Evolutionary conservation across 2,888 invertebrate species (phyloP).

Genomic region (Dimorphilus gyrociliatus): DNA sequence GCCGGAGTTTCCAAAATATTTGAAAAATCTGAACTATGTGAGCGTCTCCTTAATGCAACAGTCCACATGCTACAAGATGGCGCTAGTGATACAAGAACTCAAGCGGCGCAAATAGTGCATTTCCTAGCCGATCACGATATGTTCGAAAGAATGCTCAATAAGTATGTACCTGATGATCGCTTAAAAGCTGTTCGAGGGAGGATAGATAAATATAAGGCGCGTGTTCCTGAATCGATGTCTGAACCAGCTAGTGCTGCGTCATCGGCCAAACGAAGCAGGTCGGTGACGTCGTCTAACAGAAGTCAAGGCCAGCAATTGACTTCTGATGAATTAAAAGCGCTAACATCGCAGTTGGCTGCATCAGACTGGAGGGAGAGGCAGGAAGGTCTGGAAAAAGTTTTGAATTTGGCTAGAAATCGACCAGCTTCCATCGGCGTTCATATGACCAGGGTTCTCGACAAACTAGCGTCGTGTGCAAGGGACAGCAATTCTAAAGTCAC

Average conservation of each 20-base stretch:
- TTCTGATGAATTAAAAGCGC: constrained; percentile 22
- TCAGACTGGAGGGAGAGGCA: constrained; percentile 31
- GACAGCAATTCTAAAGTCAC: constrained; percentile 38
- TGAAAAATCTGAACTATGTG: too few species aligned
- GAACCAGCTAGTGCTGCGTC: too few species aligned
- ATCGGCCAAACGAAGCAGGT: too few species aligned
- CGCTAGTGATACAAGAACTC: too few species aligned
- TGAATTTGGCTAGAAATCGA: constrained; percentile 24
- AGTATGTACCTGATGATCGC: constrained; percentile 59
- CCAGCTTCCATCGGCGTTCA: constrained; percentile 19
- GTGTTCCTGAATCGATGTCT: too few species aligned
- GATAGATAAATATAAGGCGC: too few species aligned
- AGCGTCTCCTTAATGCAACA: too few species aligned
- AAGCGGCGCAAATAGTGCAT: constrained; percentile 55
- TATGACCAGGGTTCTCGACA: constrained; percentile 34
- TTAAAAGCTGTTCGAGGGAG: too few species aligned
- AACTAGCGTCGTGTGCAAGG: constrained; percentile 30
- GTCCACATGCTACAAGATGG: too few species aligned
- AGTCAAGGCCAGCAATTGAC: too few species aligned
- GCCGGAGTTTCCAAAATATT: too few species aligned
- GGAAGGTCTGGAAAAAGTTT: constrained; percentile 24
- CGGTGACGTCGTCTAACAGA: too few species aligned
- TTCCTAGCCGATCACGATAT: constrained; percentile 54
- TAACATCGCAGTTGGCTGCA: constrained; percentile 19
- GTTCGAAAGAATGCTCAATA: constrained; percentile 58